phyloP scores from a whole-genome alignment of 2,888 invertebrate genomes.

The Flexamia atlantica region DNA sequence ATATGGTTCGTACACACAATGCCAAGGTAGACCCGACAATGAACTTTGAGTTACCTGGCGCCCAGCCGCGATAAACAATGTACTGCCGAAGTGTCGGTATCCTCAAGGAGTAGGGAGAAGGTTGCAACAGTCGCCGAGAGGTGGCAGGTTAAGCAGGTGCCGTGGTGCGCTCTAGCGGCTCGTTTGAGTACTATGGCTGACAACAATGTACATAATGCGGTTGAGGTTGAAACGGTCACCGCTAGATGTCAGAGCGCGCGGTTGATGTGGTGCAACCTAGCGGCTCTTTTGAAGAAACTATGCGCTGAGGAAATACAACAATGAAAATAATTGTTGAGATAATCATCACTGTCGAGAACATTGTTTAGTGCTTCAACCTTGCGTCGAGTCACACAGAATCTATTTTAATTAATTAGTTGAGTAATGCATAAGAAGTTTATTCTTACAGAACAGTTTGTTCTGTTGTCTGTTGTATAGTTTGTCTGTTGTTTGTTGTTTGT shows the following conservation, averaged over 20 bases:
- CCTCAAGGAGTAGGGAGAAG: not conserved
- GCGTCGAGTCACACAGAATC: no score
- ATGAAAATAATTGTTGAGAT: no score
- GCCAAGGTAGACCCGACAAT: not conserved
- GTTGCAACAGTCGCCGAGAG: not conserved
- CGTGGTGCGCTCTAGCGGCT: not conserved
- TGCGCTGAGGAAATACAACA: not conserved
- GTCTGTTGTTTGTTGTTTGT: no score
- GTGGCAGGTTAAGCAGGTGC: not conserved
- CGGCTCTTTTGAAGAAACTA: no score
- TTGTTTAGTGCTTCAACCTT: no score
- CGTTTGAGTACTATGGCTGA: not conserved
- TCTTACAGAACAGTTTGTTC: no score
- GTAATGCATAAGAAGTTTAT: no score
- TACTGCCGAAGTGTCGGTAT: not conserved
- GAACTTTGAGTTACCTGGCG: constrained; percentile 21
- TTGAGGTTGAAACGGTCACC: not conserved
- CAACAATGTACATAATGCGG: not conserved
- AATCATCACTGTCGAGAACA: no score
- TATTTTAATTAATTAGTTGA: no score
- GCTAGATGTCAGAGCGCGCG: not conserved
- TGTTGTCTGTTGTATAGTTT: no score
- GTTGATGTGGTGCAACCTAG: not conserved
- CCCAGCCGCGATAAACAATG: not conserved
- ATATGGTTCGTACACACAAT: not conserved